A percentile compares a stretch with the other conserved stretches of the same genome.
phyloP scores from a whole-genome alignment of 2,797 vertebrate genomes.

The Acanthurus leucopareius region DNA sequence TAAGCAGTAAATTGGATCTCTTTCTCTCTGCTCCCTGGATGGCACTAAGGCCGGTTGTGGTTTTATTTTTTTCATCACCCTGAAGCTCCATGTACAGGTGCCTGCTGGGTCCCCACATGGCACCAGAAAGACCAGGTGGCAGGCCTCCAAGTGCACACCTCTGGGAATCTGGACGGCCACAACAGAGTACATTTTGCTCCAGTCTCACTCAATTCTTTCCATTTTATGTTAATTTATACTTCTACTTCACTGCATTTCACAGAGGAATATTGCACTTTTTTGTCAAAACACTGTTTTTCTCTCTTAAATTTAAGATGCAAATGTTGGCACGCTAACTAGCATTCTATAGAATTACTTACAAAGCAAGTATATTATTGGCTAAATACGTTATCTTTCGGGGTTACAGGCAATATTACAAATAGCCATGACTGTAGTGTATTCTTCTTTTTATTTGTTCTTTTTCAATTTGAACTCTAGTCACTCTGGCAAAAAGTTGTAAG shows the following conservation, averaged over 20 bases:
- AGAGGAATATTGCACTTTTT: background rate
- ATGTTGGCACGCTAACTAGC: background rate
- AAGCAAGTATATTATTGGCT: background rate
- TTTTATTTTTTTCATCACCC: slow-evolving; percentile 55
- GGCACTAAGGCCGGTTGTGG: slow-evolving; percentile 46
- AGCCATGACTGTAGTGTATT: no score
- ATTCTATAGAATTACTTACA: background rate
- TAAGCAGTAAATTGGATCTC: slow-evolving; percentile 72
- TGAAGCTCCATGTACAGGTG: slow-evolving; percentile 34
- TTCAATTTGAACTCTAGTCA: background rate
- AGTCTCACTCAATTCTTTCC: background rate
- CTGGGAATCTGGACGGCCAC: slow-evolving; percentile 32
- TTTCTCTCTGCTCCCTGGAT: slow-evolving; percentile 51
- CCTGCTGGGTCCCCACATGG: slow-evolving; percentile 30
- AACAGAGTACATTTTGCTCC: slow-evolving; percentile 11
- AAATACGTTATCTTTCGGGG: background rate
- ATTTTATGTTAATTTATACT: background rate
- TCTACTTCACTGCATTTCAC: background rate
- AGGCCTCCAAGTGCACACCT: slow-evolving; percentile 26
- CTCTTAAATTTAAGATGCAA: background rate
- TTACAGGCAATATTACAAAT: background rate
- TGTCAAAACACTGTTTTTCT: background rate
- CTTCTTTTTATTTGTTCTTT: background rate
- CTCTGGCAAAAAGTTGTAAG: background rate
- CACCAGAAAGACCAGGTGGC: slow-evolving; percentile 29